These are phyloP conservation scores for Rousettus leschenaultii DNA, from an alignment of 2,113 vertebrate genomes.

Conservation along the genomic window DNA sequence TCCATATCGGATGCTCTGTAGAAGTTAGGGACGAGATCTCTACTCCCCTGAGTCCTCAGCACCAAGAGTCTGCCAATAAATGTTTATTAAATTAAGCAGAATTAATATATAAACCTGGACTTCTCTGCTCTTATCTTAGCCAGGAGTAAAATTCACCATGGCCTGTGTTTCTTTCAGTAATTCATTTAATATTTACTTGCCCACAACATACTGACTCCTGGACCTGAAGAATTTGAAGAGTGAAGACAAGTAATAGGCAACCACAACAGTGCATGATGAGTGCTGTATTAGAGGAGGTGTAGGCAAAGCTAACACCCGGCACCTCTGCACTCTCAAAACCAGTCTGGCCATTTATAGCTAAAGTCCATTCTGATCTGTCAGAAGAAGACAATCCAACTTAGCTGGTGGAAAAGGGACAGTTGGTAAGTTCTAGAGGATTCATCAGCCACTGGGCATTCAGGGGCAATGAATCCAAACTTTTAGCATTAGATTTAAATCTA, in stretches of 20 bases:
- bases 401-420: background rate
- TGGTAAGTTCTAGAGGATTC: background rate
- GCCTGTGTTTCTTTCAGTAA: background rate
- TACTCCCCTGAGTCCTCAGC: too few species aligned
- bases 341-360: background rate
- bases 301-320: background rate
- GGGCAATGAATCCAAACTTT: background rate
- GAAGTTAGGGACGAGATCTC: background rate
- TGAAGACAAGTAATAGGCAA: background rate
- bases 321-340: background rate
- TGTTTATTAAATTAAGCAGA: background rate
- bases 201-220: background rate
- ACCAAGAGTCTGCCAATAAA: background rate
- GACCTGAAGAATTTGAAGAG: background rate
- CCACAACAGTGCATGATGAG: fast-evolving
- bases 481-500: background rate
- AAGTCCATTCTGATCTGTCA: background rate
- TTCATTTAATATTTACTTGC: background rate
- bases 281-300: fast-evolving
- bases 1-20: background rate
- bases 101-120: background rate
- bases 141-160: background rate
- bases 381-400: background rate
- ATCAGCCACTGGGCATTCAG: too few species aligned
- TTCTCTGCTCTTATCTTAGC: background rate